Evolutionary conservation across 2,888 invertebrate species (phyloP).

Genomic region (Malthinus flaveolus): DNA sequence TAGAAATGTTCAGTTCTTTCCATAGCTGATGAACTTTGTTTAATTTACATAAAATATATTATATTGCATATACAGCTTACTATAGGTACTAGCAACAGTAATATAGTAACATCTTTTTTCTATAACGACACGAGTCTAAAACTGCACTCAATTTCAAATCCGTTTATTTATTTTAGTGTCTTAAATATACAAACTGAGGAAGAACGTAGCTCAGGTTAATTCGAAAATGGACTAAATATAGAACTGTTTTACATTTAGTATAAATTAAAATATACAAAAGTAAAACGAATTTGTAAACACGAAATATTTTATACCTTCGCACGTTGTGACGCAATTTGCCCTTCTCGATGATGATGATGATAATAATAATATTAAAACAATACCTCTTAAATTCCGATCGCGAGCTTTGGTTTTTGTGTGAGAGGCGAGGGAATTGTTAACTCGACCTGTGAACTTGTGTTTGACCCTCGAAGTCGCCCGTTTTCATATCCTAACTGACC

Average conservation of each 20-base stretch:
- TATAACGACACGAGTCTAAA: too few species aligned
- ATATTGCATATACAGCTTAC: too few species aligned
- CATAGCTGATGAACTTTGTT: too few species aligned
- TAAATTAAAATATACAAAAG: slow-evolving; percentile 14
- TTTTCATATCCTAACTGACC: slow-evolving; percentile 13
- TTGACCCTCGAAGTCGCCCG: slow-evolving; percentile 22
- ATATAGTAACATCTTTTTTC: too few species aligned
- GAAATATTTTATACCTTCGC: background rate
- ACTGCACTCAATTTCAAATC: background rate
- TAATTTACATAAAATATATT: too few species aligned
- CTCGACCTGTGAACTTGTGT: slow-evolving; percentile 26
- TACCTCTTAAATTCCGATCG: slow-evolving; percentile 25
- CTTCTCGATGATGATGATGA: too few species aligned
- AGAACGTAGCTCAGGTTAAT: slow-evolving; percentile 18
- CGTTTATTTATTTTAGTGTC: slow-evolving; percentile 10
- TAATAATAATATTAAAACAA: slow-evolving; percentile 12
- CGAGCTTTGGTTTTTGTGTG: slow-evolving; percentile 17
- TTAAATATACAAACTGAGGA: slow-evolving; percentile 15
- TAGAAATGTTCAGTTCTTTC: too few species aligned
- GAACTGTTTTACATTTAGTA: slow-evolving; percentile 12
- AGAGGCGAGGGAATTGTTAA: slow-evolving; percentile 13
- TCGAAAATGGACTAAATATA: slow-evolving; percentile 16
- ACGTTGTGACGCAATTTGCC: background rate
- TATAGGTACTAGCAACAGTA: too few species aligned
- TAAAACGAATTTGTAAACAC: background rate